Evolutionary conservation across 2,888 invertebrate species (phyloP), one percentile per base, ranked within the genome.

Genomic region (Cosmia trapezina): DNA sequence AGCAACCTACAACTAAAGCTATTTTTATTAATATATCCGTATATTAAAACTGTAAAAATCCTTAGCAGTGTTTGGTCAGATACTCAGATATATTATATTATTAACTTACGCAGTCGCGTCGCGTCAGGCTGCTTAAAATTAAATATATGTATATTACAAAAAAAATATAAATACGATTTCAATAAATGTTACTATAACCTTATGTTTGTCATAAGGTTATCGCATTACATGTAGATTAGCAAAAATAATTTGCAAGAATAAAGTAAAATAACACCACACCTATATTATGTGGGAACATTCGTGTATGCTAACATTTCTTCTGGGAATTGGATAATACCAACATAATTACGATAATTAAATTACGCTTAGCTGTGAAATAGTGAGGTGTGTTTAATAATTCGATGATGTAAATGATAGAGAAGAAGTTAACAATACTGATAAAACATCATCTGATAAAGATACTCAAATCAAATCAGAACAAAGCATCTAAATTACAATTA

Each of bases 211-310:
- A 28, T 22, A 43, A 19, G 33, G 49, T 19, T 28, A 49, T 61
- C 49, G 47, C 9, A 56, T 70, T 56, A 17, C 49, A 60, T 37
- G 28, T 11, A 28, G 33, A 45, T 70, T 51, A 33, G 71, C 70
- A 66, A 60, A 51, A 63, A 9, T 56, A 67, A 63, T 76, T 80
- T 51, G 41, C 80, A 70, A 51, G 63, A 79, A 70, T 53, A 59
- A 2, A 62, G 66, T 22, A 70, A 80, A 76, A 51, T 60, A 64
- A 80, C 37, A 75, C 65, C 75, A 43, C 51, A 56, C 67, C 59
- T 60, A 12, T 19, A 33, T n/a, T 19, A 33, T n/a, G 60, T 70
- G 66, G 45, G 76, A 80, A 64, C 41, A 45, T 51, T 59, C 59
- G 71, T 53, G 59, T 59, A 62, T 28, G 61, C 49, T 63, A 47